Percentiles rank a stretch among this genome's conserved stretches.
These are phyloP conservation scores for Catocala nupta DNA, from an alignment of 2,888 invertebrate species.

Conservation along the genomic window DNA sequence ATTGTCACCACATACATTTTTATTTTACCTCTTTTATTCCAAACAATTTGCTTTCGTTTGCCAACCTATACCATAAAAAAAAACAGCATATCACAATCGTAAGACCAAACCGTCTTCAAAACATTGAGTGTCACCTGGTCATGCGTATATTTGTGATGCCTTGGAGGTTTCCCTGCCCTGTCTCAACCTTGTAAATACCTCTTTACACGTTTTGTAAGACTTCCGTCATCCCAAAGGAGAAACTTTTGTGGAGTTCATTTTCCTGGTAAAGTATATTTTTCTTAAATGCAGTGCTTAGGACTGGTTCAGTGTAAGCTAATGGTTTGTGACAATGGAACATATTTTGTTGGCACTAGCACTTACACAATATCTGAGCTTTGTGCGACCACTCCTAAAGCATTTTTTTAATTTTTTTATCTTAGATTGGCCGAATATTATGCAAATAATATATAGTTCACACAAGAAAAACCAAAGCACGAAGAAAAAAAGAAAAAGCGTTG, in stretches of 20 bases:
- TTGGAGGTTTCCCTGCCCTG: conserved; percentile 16
- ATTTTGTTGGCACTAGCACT: no score
- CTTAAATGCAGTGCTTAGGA: conserved; percentile 5
- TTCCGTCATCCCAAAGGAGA: conserved; percentile 6
- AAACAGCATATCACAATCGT: conserved; percentile 18
- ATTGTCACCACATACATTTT: no score
- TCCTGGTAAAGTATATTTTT: neutral
- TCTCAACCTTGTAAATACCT: conserved; percentile 16
- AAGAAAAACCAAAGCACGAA: no score
- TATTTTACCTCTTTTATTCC: no score
- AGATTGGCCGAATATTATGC: no score
- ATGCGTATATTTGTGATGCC: conserved; percentile 33
- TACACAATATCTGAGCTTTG: no score
- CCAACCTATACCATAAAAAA: no score
- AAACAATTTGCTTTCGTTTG: conserved; percentile 11
- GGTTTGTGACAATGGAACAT: conserved; percentile 4
- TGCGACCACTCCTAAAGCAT: no score
- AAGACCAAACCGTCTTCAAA: conserved; percentile 28
- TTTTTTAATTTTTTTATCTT: no score
- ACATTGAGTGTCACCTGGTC: conserved; percentile 27
- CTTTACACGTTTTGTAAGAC: conserved; percentile 24
- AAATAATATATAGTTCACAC: no score
- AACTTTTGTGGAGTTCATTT: conserved; percentile 3
- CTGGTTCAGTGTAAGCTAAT: neutral
- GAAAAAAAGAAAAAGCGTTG: no score